These are phyloP conservation scores for Dryadula phaetusa DNA, from an alignment of 2,888 invertebrate species.

Conservation along the genomic window DNA sequence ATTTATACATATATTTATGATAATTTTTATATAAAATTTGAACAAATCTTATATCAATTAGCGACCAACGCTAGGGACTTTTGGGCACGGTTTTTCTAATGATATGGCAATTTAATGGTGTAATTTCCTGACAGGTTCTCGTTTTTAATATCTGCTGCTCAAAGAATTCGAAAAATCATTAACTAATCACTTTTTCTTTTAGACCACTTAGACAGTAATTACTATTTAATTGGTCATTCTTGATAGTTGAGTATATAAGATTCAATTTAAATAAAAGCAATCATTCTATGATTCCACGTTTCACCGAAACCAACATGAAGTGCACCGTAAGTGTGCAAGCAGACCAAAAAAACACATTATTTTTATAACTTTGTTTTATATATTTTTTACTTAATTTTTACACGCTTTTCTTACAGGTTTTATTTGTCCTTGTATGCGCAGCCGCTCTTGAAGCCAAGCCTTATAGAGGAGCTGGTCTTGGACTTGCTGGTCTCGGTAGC, in stretches of 20 bases:
- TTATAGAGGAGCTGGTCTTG: background rate
- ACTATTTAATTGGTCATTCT: slow-evolving; percentile 24
- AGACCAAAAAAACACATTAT: background rate
- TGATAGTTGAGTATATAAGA: slow-evolving; percentile 26
- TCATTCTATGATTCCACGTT: background rate
- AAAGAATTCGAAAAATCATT: slow-evolving; percentile 3
- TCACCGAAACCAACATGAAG: slow-evolving; percentile 31
- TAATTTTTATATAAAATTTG: too few relatives aligned
- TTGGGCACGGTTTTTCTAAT: background rate
- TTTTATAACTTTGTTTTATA: background rate
- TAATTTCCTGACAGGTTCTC: background rate
- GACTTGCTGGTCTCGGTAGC: slow-evolving; percentile 15
- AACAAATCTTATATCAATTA: too few relatives aligned
- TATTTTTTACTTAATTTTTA: background rate
- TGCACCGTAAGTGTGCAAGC: slow-evolving; percentile 23
- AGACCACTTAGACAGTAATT: slow-evolving; percentile 27
- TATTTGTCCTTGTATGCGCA: slow-evolving; percentile 19
- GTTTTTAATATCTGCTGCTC: background rate
- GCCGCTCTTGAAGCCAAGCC: slow-evolving; percentile 25
- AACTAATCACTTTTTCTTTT: slow-evolving; percentile 12
- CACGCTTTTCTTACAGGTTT: slow-evolving; percentile 10
- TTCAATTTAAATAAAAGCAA: background rate
- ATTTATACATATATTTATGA: too few relatives aligned
- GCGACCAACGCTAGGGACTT: background rate
- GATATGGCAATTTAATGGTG: background rate